phyloP scores from a whole-genome alignment of 2,888 invertebrate species.

The Steromphala cineraria region DNA sequence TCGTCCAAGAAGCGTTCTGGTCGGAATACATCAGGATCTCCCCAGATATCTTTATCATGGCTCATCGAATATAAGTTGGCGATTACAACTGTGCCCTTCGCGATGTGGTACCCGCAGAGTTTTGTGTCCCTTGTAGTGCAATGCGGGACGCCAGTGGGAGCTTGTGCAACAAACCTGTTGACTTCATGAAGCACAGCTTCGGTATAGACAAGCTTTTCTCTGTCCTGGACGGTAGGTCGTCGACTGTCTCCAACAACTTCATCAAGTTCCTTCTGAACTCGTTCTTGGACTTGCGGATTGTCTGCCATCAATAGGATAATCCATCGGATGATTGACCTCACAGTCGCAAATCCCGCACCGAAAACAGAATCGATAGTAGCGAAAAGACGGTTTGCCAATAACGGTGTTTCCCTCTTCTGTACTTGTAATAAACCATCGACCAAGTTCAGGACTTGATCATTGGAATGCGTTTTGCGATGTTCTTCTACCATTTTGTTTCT shows the following conservation, averaged over 20 bases:
- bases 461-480: constrained; percentile 38
- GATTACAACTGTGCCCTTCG: constrained; percentile 40
- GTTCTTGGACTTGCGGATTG: constrained; percentile 42
- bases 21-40: constrained; percentile 31
- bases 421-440: constrained; percentile 42
- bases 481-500: constrained; percentile 23
- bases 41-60: constrained; percentile 32
- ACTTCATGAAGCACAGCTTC: constrained; percentile 49
- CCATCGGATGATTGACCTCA: constrained; percentile 44
- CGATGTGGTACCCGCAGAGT: constrained; percentile 34
- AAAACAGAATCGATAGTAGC: constrained; percentile 39
- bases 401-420: no score
- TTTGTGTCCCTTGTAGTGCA: constrained; percentile 36
- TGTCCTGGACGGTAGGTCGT: constrained; percentile 34
- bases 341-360: constrained; percentile 56
- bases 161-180: constrained; percentile 39
- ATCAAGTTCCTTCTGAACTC: constrained; percentile 54
- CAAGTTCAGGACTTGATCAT: constrained; percentile 41
- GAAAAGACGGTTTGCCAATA: not conserved
- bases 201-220: constrained; percentile 39
- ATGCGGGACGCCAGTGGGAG: constrained; percentile 54
- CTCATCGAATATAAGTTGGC: constrained; percentile 31
- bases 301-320: constrained; percentile 43
- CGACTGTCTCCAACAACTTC: constrained; percentile 39
- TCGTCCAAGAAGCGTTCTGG: constrained; percentile 34